Evolutionary conservation across 2,113 vertebrate species (phyloP).

Genomic region (Nibea coibor): DNA sequence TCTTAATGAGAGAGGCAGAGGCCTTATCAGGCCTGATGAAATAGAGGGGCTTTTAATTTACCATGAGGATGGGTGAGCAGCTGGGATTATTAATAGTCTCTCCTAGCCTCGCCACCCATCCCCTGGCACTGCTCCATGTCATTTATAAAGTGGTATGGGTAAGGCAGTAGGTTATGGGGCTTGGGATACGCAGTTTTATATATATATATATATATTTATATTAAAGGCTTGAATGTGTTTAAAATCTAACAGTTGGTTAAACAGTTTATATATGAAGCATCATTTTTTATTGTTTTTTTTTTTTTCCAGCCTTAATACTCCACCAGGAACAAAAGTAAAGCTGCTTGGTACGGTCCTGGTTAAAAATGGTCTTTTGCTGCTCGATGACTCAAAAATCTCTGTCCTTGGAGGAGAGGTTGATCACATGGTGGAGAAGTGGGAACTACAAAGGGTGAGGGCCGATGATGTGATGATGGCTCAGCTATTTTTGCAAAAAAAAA

Average conservation of each 20-base stretch:
- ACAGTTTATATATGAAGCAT: conserved; percentile 29
- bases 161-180: conserved; percentile 36
- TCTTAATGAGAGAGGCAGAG: conserved; percentile 79
- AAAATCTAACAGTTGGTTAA: neutral
- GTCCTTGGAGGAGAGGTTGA: conserved; percentile 97
- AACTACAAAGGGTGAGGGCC: conserved; percentile 94
- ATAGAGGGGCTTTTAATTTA: conserved; percentile 81
- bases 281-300: neutral
- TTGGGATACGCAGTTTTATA: conserved; percentile 34
- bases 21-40: conserved; percentile 79
- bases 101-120: conserved; percentile 67
- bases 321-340: conserved; percentile 97
- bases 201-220: conserved; percentile 26
- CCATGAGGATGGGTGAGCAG: conserved; percentile 76
- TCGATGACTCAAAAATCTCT: conserved; percentile 92
- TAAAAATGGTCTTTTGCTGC: conserved; percentile 93
- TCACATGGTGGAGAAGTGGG: conserved; percentile 98
- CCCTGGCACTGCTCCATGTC: conserved; percentile 68
- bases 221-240: conserved; percentile 24
- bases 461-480: conserved; percentile 29
- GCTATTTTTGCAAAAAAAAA: neutral
- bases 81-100: conserved; percentile 81
- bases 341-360: conserved; percentile 90
- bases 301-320: conserved; percentile 85
- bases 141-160: conserved; percentile 70